Conservation (phyloP, 2,797 vertebrate genomes). For the Cichlasoma orientale region DNA sequence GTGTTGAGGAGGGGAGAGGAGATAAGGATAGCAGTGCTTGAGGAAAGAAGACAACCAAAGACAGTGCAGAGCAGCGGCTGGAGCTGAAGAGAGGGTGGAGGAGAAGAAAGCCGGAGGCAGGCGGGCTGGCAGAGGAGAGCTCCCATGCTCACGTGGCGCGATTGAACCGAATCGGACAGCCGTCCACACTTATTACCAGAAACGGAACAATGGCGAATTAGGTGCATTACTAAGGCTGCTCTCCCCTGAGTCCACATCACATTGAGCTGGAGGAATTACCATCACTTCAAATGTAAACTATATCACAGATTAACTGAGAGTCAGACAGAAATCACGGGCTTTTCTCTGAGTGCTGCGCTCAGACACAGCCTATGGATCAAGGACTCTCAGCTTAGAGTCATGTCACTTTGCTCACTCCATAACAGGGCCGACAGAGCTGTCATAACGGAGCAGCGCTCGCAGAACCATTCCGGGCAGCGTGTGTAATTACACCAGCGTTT, state of each 20-base stretch:
- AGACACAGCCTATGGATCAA: conserved; percentile 45
- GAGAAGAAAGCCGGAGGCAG: conserved; percentile 67
- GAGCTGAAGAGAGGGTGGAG: conserved; percentile 38
- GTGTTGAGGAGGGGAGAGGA: conserved; percentile 57
- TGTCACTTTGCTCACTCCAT: not conserved
- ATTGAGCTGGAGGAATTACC: conserved; percentile 70
- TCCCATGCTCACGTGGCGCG: conserved; percentile 66
- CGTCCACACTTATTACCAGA: conserved; percentile 80
- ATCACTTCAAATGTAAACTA: conserved; percentile 71
- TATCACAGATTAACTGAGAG: conserved; percentile 62
- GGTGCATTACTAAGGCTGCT: conserved; percentile 71
- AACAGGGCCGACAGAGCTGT: not conserved
- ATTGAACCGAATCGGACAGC: conserved; percentile 79
- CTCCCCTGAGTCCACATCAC: conserved; percentile 66
- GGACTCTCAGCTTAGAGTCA: conserved; percentile 27
- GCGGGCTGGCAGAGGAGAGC: conserved; percentile 57
- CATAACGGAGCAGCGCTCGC: conserved; percentile 1
- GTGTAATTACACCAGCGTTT: conserved; percentile 19
- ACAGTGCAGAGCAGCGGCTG: conserved; percentile 42
- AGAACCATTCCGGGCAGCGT: conserved; percentile 11
- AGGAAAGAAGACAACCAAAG: conserved; percentile 43
- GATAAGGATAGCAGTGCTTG: conserved; percentile 61
- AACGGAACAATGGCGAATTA: conserved; percentile 77
- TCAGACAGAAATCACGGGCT: conserved; percentile 58
- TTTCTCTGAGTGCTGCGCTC: conserved; percentile 38